Conservation (phyloP, 2,113 vertebrate genomes). For the Nansenia antarctica region DNA sequence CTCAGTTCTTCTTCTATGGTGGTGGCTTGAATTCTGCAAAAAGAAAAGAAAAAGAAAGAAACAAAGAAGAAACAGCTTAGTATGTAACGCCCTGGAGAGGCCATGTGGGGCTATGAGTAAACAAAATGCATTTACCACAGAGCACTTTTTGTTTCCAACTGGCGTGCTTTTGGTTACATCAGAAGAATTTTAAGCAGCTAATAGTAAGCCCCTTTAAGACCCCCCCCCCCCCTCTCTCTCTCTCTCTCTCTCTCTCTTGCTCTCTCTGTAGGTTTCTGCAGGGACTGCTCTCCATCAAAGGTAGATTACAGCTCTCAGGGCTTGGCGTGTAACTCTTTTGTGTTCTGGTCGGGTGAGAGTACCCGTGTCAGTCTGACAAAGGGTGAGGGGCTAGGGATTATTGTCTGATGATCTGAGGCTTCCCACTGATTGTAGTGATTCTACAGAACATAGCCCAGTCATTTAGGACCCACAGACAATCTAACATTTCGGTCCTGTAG, state of each 20-base stretch:
- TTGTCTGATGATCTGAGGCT: background rate
- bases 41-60: background rate
- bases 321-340: conserved; percentile 46
- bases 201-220: conserved; percentile 75
- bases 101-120: conserved; percentile 10
- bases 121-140: conserved; percentile 46
- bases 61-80: background rate
- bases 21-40: too few relatives aligned
- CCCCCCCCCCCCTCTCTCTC: too few relatives aligned
- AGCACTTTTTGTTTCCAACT: conserved; percentile 50
- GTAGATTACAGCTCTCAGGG: conserved; percentile 55
- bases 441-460: background rate
- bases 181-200: conserved; percentile 83
- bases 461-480: too few relatives aligned
- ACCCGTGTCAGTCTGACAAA: background rate
- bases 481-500: too few relatives aligned
- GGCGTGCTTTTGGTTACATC: conserved; percentile 65
- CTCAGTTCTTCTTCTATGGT: too few relatives aligned
- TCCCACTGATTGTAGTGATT: conserved; percentile 7
- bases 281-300: conserved; percentile 61
- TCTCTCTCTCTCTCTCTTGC: too few relatives aligned
- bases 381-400: conserved; percentile 2
- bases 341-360: conserved; percentile 16
- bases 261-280: conserved; percentile 54
- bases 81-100: background rate